Conservation (phyloP, 2,888 invertebrate genomes). For the Tridacna gigas region DNA sequence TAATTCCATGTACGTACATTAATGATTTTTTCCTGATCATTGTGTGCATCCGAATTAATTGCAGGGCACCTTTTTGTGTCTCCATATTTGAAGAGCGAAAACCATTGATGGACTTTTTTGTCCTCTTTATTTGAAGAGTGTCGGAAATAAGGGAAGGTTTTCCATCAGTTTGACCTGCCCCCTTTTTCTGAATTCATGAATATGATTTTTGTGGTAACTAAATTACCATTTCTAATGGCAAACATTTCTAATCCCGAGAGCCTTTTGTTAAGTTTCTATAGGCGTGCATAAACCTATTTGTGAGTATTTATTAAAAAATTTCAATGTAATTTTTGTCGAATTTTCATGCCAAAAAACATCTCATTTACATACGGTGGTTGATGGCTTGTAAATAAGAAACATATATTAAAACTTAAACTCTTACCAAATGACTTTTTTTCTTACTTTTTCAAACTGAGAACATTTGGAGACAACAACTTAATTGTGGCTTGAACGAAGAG, state of each 20-base stretch:
- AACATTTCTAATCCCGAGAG: conserved; percentile 23
- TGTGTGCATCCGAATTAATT: conserved; percentile 18
- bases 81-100: conserved; percentile 48
- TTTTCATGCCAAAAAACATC: neutral
- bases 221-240: conserved; percentile 24
- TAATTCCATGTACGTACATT: neutral
- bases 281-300: conserved; percentile 27
- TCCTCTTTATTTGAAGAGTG: conserved; percentile 49
- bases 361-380: conserved; percentile 20
- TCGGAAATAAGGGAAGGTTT: conserved; percentile 29
- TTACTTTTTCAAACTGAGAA: neutral
- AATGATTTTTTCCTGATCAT: neutral
- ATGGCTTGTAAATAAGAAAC: conserved; percentile 13
- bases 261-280: conserved; percentile 20
- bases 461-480: too few relatives aligned
- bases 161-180: conserved; percentile 27
- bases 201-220: conserved; percentile 31
- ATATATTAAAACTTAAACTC: conserved; percentile 5
- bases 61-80: conserved; percentile 35
- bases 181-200: conserved; percentile 22
- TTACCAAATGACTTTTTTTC: neutral
- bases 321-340: conserved; percentile 23
- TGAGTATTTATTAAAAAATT: conserved; percentile 24
- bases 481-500: too few relatives aligned
- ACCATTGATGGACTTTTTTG: conserved; percentile 42